Evolutionary conservation across 2,113 vertebrate species (phyloP).

Genomic region (Haliaeetus leucogaster): DNA sequence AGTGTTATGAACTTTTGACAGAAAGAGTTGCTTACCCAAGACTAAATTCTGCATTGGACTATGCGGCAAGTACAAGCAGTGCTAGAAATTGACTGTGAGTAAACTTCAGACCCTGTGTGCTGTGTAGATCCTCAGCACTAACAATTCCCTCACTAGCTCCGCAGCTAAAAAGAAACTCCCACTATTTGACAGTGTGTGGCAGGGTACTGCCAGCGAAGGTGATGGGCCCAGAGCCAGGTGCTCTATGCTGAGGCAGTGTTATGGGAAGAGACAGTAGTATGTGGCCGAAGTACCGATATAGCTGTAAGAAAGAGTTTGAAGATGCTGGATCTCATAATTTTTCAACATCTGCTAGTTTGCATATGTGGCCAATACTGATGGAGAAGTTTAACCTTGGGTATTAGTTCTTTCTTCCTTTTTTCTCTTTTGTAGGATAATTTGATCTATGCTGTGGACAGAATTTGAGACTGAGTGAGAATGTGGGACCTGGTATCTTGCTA

Average conservation of each 20-base stretch:
- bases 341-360: neutral
- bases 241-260: neutral
- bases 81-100: neutral
- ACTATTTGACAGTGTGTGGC: neutral
- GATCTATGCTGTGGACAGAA: neutral
- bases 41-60: neutral
- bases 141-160: neutral
- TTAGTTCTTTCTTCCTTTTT: neutral
- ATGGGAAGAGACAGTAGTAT: neutral
- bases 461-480: neutral
- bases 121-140: neutral
- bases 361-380: accelerated
- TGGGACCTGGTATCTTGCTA: too few relatives aligned
- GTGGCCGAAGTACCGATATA: too few relatives aligned
- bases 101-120: neutral
- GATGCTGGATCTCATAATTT: neutral
- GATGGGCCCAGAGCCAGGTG: accelerated
- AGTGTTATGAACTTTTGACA: accelerated
- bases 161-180: neutral
- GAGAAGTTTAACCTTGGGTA: neutral
- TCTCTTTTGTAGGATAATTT: neutral
- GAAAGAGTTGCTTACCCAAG: neutral
- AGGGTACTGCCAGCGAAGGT: too few relatives aligned
- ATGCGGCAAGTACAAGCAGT: neutral
- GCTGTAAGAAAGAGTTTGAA: neutral